Conservation (phyloP, 2,888 invertebrate species). For the Bimastos eiseni region DNA sequence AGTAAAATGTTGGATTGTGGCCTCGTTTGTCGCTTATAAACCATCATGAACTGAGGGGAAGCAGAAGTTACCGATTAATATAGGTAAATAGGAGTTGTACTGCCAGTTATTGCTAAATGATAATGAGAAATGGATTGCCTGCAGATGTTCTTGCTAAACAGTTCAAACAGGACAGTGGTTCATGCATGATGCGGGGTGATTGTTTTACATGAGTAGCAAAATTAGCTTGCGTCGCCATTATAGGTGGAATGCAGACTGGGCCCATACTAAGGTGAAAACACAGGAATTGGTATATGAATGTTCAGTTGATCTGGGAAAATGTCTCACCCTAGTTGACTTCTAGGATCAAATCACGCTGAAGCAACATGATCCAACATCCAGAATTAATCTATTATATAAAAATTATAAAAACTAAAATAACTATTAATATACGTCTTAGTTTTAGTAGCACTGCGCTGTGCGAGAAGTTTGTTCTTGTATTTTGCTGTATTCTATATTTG, state of each 20-base stretch:
- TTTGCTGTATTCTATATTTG: neutral
- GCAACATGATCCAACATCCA: neutral
- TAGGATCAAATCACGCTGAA: neutral
- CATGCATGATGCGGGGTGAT: too few relatives aligned
- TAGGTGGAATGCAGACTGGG: neutral
- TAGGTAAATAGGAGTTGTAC: neutral
- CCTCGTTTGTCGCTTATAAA: too few relatives aligned
- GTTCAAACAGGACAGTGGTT: too few relatives aligned
- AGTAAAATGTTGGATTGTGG: too few relatives aligned
- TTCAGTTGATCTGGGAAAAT: neutral
- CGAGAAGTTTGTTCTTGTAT: neutral
- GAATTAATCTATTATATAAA: neutral
- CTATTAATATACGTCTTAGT: slow-evolving; percentile 2
- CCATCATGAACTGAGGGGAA: neutral
- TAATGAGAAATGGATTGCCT: too few relatives aligned
- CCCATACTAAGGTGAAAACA: neutral
- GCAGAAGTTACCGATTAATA: neutral
- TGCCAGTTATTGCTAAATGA: neutral
- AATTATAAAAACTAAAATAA: neutral
- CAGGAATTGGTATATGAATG: neutral
- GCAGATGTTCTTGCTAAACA: too few relatives aligned
- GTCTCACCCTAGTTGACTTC: neutral
- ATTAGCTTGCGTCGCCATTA: neutral
- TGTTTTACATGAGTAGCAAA: neutral
- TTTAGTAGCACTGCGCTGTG: too few relatives aligned